Conservation (phyloP, 2,113 vertebrate genomes). For the Rhynchomys soricoides region DNA sequence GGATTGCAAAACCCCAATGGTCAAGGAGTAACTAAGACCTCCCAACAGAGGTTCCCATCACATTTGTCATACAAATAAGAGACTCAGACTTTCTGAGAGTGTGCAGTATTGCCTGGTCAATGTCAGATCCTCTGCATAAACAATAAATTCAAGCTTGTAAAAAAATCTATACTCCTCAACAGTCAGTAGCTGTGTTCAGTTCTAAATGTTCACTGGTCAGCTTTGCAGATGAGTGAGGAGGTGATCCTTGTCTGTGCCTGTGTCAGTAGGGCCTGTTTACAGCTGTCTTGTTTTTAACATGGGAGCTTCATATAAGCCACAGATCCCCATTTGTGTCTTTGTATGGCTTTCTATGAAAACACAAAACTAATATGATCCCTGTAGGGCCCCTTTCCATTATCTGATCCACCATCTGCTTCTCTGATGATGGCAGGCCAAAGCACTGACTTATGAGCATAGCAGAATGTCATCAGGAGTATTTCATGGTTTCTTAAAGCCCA, state of each 20-base stretch:
- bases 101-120: too few species aligned
- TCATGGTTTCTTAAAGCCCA: background rate
- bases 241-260: background rate
- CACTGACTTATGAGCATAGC: background rate
- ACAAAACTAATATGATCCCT: background rate
- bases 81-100: background rate
- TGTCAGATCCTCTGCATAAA: background rate
- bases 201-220: background rate
- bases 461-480: background rate
- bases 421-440: background rate
- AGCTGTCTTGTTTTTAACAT: background rate
- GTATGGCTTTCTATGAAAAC: background rate
- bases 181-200: background rate
- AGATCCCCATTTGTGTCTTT: background rate
- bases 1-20: background rate
- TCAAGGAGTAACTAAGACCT: background rate
- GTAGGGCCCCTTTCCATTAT: background rate
- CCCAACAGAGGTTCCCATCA: too few species aligned
- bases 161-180: background rate
- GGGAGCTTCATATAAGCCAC: background rate
- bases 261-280: background rate
- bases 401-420: background rate
- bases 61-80: background rate
- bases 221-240: background rate
- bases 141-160: background rate